A percentile compares a stretch with the other conserved stretches of the same genome.
Evolutionary conservation across 2,797 vertebrate species (phyloP).

Genomic region (Diplodus puntazzo): DNA sequence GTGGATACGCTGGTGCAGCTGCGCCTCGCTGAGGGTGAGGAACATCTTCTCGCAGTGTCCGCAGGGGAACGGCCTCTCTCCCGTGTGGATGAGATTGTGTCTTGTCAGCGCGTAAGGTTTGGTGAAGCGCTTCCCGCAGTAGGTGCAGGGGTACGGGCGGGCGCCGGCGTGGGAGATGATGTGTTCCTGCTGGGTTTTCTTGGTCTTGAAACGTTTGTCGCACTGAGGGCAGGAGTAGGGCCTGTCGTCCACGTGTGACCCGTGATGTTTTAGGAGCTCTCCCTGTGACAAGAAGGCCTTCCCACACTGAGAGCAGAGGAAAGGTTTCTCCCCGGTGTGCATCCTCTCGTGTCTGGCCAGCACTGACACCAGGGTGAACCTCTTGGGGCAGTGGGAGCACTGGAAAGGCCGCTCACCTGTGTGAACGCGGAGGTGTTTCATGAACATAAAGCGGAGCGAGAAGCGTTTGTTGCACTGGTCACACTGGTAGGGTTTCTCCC

Average conservation of each 20-base stretch:
- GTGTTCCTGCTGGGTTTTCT: constrained; percentile 86
- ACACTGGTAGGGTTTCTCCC: constrained; percentile 83
- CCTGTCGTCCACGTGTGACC: constrained; percentile 80
- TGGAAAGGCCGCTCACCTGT: constrained; percentile 82
- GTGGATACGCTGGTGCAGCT: constrained; percentile 88
- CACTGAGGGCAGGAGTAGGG: constrained; percentile 83
- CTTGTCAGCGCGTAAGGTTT: constrained; percentile 89
- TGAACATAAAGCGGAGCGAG: constrained; percentile 79
- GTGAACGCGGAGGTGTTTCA: constrained; percentile 83
- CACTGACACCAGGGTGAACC: constrained; percentile 83
- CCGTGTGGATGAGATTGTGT: constrained; percentile 91
- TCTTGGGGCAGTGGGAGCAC: constrained; percentile 84
- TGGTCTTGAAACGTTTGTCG: constrained; percentile 84
- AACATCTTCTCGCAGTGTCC: constrained; percentile 89
- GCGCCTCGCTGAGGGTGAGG: constrained; percentile 88
- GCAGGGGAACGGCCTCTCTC: constrained; percentile 90
- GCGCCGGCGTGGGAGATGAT: constrained; percentile 85
- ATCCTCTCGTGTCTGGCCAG: constrained; percentile 84
- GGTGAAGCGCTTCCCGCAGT: constrained; percentile 90
- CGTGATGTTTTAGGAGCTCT: constrained; percentile 85
- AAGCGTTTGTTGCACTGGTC: constrained; percentile 81
- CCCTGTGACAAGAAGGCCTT: constrained; percentile 85
- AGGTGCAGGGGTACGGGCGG: constrained; percentile 87
- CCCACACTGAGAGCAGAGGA: constrained; percentile 86
- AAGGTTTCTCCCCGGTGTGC: constrained; percentile 87